Conservation (phyloP, 2,797 vertebrate species). For the Hypotaenidia philippensis region DNA sequence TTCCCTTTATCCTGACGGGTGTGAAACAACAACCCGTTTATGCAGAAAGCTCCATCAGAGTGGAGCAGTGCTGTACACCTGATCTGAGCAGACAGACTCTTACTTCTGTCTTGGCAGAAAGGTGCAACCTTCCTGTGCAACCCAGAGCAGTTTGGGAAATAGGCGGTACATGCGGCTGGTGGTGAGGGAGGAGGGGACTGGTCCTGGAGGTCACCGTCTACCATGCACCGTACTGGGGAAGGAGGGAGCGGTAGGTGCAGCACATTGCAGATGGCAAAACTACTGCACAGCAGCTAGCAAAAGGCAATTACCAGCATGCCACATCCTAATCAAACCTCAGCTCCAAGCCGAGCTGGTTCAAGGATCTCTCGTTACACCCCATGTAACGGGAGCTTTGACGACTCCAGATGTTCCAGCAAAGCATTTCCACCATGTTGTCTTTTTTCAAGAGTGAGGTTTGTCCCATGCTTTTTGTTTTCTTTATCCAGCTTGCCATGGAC, state of each 20-base stretch:
- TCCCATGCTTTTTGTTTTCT: constrained; percentile 57
- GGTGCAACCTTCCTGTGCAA: not conserved
- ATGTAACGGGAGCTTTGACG: not conserved
- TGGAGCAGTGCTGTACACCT: not conserved
- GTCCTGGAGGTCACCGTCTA: not conserved
- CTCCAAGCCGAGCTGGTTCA: not conserved
- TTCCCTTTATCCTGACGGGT: not conserved
- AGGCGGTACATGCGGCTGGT: fast-evolving
- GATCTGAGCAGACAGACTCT: not conserved
- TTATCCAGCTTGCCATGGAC: constrained; percentile 37
- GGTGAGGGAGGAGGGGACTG: not conserved
- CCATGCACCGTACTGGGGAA: not conserved
- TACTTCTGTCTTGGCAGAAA: not conserved
- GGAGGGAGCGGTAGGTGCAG: not conserved
- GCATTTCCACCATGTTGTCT: constrained; percentile 19
- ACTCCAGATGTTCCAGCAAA: constrained; percentile 44
- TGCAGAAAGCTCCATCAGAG: not conserved
- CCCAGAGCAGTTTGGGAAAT: not conserved
- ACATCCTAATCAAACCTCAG: constrained; percentile 6
- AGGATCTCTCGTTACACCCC: not conserved
- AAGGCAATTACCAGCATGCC: not conserved
- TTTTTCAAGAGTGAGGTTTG: constrained; percentile 32
- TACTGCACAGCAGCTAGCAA: not conserved
- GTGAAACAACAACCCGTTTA: not conserved
- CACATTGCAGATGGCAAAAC: not conserved